Conservation (phyloP, 2,113 vertebrate genomes). For the Phrynosoma blainvillii region DNA sequence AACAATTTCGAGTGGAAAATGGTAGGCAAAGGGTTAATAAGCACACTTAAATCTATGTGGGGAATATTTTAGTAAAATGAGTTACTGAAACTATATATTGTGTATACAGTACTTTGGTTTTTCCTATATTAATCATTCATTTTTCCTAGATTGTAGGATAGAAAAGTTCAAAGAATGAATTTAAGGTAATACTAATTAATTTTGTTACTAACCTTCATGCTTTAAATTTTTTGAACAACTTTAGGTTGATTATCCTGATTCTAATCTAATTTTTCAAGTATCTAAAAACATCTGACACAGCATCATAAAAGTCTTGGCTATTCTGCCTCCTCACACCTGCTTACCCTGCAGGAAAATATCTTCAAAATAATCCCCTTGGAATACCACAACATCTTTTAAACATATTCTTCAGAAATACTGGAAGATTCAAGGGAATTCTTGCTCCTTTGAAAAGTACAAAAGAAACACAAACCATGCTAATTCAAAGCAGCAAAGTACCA, state of each 20-base stretch:
- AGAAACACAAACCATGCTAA: slow-evolving; percentile 48
- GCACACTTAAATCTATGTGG: too few species aligned
- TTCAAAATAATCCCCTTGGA: slow-evolving; percentile 65
- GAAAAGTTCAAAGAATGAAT: neutral
- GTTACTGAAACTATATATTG: too few species aligned
- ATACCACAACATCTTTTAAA: slow-evolving; percentile 51
- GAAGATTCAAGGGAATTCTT: slow-evolving; percentile 54
- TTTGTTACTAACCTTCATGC: neutral
- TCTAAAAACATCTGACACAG: slow-evolving; percentile 64
- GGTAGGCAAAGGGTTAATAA: neutral
- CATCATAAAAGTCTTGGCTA: slow-evolving; percentile 64
- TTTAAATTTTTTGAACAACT: neutral
- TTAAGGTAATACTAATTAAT: neutral
- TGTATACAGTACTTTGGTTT: too few species aligned
- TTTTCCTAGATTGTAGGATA: neutral
- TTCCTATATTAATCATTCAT: too few species aligned
- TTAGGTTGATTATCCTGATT: slow-evolving; percentile 43
- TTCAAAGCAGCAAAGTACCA: slow-evolving; percentile 53
- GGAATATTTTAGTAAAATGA: too few species aligned
- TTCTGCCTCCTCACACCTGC: slow-evolving; percentile 67
- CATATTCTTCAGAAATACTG: slow-evolving; percentile 62
- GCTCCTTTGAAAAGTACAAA: slow-evolving; percentile 59
- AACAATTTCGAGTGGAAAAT: neutral
- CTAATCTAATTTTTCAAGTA: slow-evolving; percentile 50
- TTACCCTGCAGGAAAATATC: slow-evolving; percentile 69